A percentile compares a stretch with the other conserved stretches of the same genome.
Conservation (phyloP, 2,888 invertebrate species). For the Drosophila tripunctata region DNA sequence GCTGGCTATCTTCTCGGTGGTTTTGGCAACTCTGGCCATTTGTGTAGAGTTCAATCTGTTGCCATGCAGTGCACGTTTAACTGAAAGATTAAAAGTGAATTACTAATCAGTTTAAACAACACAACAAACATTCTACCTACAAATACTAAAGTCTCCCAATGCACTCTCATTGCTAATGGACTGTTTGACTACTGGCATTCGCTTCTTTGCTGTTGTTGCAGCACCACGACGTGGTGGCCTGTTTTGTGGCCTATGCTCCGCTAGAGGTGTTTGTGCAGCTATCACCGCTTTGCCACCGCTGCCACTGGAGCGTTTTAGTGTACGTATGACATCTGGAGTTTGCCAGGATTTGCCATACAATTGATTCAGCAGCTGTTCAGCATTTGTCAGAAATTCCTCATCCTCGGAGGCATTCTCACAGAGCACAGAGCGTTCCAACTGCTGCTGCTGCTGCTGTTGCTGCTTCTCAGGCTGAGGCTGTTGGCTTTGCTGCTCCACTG, state of each 20-base stretch:
- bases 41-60: conserved; percentile 81
- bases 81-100: too few species aligned
- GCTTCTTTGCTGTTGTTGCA: conserved; percentile 26
- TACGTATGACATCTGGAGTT: conserved; percentile 82
- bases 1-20: conserved; percentile 12
- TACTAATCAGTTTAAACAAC: too few species aligned
- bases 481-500: too few species aligned
- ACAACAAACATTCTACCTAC: conserved; percentile 58
- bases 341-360: conserved; percentile 83
- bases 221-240: conserved; percentile 8
- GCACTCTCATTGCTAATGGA: conserved; percentile 79
- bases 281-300: conserved; percentile 36
- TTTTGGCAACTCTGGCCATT: too few species aligned
- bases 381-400: conserved; percentile 70
- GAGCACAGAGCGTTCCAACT: conserved; percentile 26
- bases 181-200: background rate
- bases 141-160: conserved; percentile 79
- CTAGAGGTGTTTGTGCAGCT: conserved; percentile 19
- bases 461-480: background rate
- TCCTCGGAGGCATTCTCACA: conserved; percentile 46
- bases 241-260: conserved; percentile 30
- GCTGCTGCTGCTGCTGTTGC: conserved; percentile 1
- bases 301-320: conserved; percentile 69
- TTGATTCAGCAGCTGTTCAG: conserved; percentile 78
- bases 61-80: conserved; percentile 51